A percentile compares a stretch with the other conserved stretches of the same genome.
Evolutionary conservation across 2,113 vertebrate genomes (phyloP).

Genomic region (Neotoma lepida): DNA sequence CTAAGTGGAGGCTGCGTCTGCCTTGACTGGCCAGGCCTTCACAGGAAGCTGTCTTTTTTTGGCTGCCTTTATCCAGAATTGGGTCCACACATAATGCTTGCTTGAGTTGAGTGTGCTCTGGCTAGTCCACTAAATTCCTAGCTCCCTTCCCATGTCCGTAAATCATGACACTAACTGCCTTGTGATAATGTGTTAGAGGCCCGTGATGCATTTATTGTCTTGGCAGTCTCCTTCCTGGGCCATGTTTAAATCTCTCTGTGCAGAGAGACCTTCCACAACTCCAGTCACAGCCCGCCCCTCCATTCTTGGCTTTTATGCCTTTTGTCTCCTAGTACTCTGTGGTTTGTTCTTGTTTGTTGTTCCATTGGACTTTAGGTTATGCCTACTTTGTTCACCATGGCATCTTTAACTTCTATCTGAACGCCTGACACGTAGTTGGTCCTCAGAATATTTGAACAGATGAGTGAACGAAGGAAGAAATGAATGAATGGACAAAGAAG

Average conservation of each 20-base stretch:
- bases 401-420: not conserved
- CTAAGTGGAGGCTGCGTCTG: not conserved
- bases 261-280: not conserved
- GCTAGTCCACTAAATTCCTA: not conserved
- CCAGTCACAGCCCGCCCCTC: fast-evolving
- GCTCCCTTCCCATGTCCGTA: not conserved
- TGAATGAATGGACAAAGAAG: not conserved
- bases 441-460: not conserved
- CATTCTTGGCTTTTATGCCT: not conserved
- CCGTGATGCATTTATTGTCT: not conserved
- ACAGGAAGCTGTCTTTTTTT: not conserved
- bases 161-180: not conserved
- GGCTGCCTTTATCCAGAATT: not conserved
- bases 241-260: not conserved
- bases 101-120: not conserved
- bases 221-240: not conserved
- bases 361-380: not conserved
- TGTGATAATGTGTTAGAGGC: not conserved
- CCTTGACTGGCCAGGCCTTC: not conserved
- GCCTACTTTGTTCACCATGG: not conserved
- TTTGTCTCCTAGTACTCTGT: not conserved
- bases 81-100: not conserved
- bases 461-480: not conserved
- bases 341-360: not conserved
- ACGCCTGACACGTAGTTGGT: not conserved